Percentiles rank a stretch among this genome's conserved stretches.
Evolutionary conservation across 2,888 invertebrate genomes (phyloP).

Genomic region (Erannis defoliaria): DNA sequence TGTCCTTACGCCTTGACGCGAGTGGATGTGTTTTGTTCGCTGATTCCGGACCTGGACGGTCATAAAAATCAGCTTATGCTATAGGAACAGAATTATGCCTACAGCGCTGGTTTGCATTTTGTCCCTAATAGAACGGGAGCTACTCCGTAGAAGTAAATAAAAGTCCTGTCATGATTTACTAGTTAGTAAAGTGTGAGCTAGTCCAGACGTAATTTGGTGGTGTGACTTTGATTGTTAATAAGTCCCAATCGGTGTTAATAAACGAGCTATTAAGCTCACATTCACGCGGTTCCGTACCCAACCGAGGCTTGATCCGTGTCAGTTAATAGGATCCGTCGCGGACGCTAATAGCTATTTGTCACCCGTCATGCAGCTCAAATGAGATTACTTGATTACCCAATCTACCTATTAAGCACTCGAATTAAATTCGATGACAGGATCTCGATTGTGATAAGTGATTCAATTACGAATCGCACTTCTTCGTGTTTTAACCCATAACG

Average conservation of each 20-base stretch:
- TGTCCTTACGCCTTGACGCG: too few species aligned
- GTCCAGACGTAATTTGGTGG: not conserved
- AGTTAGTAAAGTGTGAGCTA: not conserved
- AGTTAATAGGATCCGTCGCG: constrained; percentile 67
- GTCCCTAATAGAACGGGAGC: too few species aligned
- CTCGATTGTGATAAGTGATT: constrained; percentile 23
- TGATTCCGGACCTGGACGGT: too few species aligned
- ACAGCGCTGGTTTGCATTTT: too few species aligned
- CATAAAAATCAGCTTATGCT: too few species aligned
- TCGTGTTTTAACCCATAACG: not conserved
- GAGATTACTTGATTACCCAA: constrained; percentile 73
- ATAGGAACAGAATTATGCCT: too few species aligned
- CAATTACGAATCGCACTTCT: constrained; percentile 4
- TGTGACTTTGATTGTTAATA: constrained; percentile 1
- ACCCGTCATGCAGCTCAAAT: constrained; percentile 71
- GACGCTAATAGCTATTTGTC: constrained; percentile 81
- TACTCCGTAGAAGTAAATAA: too few species aligned
- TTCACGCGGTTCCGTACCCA: constrained; percentile 53
- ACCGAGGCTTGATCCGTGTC: constrained; percentile 44
- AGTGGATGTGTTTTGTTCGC: too few species aligned
- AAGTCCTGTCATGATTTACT: too few species aligned
- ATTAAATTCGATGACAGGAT: constrained; percentile 48
- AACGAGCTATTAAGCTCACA: constrained; percentile 67
- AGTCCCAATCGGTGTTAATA: constrained; percentile 59
- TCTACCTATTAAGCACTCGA: constrained; percentile 38